A percentile compares a stretch with the other conserved stretches of the same genome.
Conservation (phyloP, 2,888 invertebrate species). For the Papilio elwesi region DNA sequence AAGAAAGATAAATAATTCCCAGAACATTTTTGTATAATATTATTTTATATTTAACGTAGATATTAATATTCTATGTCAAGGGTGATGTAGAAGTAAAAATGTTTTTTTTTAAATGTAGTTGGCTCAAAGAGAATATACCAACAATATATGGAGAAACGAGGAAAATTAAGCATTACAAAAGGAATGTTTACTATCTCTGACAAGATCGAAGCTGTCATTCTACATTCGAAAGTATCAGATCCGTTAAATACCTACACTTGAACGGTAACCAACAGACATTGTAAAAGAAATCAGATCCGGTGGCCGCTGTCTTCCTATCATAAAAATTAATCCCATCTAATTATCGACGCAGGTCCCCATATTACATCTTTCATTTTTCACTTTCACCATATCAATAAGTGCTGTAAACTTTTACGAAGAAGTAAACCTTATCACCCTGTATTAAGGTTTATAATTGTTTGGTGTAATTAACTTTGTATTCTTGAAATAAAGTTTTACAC, state of each 20-base stretch:
- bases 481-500: background rate
- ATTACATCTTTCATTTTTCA: conserved; percentile 36
- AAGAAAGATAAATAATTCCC: too few relatives aligned
- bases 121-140: too few relatives aligned
- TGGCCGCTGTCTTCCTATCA: conserved; percentile 9
- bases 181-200: background rate
- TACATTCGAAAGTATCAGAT: conserved; percentile 27
- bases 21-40: too few relatives aligned
- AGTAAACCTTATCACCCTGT: background rate
- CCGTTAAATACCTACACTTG: conserved; percentile 15
- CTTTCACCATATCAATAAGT: conserved; percentile 31
- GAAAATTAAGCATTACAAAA: background rate
- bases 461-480: background rate
- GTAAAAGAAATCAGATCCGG: conserved; percentile 34
- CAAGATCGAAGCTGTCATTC: background rate
- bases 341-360: conserved; percentile 30
- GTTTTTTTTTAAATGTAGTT: too few relatives aligned
- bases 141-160: background rate
- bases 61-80: too few relatives aligned
- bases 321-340: conserved; percentile 41
- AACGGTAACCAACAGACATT: conserved; percentile 13
- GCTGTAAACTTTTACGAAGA: background rate
- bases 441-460: conserved; percentile 10
- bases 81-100: too few relatives aligned
- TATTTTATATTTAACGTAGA: too few relatives aligned